phyloP scores from a whole-genome alignment of 2,113 vertebrate genomes.

The Microtus ochrogaster region DNA sequence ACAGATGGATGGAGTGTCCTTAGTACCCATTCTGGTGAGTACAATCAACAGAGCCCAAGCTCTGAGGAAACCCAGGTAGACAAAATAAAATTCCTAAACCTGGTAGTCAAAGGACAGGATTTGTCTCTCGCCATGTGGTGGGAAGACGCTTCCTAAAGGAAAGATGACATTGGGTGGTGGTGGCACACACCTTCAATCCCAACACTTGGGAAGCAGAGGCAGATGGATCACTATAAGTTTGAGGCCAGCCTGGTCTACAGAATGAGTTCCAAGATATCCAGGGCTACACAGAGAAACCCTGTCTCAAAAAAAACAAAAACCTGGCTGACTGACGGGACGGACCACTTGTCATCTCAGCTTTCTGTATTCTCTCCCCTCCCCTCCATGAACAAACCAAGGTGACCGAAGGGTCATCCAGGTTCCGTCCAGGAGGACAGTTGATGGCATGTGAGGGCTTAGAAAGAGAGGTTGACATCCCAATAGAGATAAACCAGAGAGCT shows the following conservation, averaged over 20 bases:
- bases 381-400: neutral
- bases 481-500: neutral
- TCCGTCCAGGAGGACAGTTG: neutral
- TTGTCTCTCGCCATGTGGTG: conserved; percentile 16
- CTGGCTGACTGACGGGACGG: too few species aligned
- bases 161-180: neutral
- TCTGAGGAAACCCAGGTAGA: conserved; percentile 3
- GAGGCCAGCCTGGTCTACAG: too few species aligned
- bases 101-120: neutral
- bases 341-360: neutral
- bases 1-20: conserved; percentile 97
- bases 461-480: neutral
- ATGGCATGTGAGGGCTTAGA: neutral
- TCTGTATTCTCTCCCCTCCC: neutral
- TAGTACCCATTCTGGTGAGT: conserved; percentile 94
- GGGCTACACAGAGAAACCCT: too few species aligned
- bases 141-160: neutral
- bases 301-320: too few species aligned
- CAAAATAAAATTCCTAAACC: neutral
- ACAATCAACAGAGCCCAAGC: neutral
- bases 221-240: too few species aligned
- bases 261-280: too few species aligned
- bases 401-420: neutral
- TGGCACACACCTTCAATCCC: too few species aligned
- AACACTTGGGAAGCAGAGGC: too few species aligned